Percentiles rank a stretch among this genome's conserved stretches.
Evolutionary conservation across 2,888 invertebrate species (phyloP).

Genomic region (Brenthis ino): DNA sequence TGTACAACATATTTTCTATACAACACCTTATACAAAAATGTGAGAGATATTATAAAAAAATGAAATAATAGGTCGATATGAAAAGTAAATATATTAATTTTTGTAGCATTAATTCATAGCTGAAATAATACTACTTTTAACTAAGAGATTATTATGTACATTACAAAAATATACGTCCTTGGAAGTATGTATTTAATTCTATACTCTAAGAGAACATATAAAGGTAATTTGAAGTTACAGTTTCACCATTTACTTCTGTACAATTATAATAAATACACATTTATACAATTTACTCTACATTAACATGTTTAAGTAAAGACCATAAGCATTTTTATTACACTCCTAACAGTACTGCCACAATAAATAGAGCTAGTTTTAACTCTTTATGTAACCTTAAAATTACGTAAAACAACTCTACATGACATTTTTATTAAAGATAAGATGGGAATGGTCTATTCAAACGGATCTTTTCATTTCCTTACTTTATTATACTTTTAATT

Average conservation of each 20-base stretch:
- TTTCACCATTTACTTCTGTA: conserved; percentile 18
- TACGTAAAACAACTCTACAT: conserved; percentile 37
- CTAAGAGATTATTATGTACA: no score
- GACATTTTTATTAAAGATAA: conserved; percentile 39
- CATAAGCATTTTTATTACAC: conserved; percentile 44
- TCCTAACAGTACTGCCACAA: conserved; percentile 39
- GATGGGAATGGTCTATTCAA: conserved; percentile 38
- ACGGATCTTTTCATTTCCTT: conserved; percentile 34
- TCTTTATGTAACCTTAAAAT: conserved; percentile 31
- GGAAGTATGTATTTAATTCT: not conserved
- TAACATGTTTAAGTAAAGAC: conserved; percentile 45
- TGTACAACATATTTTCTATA: no score
- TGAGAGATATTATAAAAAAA: no score
- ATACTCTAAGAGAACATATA: not conserved
- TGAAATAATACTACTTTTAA: no score
- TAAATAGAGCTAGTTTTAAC: conserved; percentile 36
- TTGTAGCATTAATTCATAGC: no score
- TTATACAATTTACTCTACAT: conserved; percentile 45
- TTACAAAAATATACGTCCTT: not conserved
- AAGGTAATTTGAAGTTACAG: conserved; percentile 1
- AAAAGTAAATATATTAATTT: no score
- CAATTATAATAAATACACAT: conserved; percentile 55
- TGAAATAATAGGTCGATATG: no score
- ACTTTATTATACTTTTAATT: conserved; percentile 26
- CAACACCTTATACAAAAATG: no score